Evolutionary conservation across 2,888 invertebrate species (phyloP), one percentile per base, ranked within the genome.

Genomic region (Aphodius granarius): DNA sequence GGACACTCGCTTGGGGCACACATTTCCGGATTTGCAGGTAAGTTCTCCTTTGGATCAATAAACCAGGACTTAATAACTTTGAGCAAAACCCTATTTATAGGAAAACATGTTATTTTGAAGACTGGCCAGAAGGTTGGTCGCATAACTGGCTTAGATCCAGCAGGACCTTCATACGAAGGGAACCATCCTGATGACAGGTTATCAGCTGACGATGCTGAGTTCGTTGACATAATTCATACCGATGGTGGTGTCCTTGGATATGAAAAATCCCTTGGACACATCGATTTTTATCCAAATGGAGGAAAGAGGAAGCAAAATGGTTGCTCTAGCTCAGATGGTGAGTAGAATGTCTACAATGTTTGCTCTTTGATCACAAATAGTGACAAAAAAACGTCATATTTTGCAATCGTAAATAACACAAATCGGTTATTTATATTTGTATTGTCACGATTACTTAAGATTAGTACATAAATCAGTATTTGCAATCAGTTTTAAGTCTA

Each of bases 161-260:
- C 94, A 0, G 85, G 90, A 20, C 92, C 92, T 0, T 85, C 89
- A 2, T 92, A 91, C 82, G 90, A 81, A 17, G 87, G 83, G 3
- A 78, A 79, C 4, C 76, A 75, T 63, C 81, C 79, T 73, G 87
- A 87, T 74, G 86, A 89, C 75, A 87, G 89, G 68, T 86, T 94
- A 72, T 92, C 93, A 80, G 86, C 86, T 21, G 89, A 88, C 2
- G 94, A 94, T 83, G 94, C 93, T 0, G 85, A 87, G 17, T 94
- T 92, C 81, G 94, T 92, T 2, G 93, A 94, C 83, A 89, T 93
- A 0, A 91, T 94, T 75, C 94, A 94, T 81, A 92, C 92, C 0
- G 91, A 91, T 80, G 90, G 89, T 0, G 93, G 92, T 0, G 86
- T 90, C 18, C 87, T 90, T 43, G 93, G 93, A 0, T 91, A 91